These are phyloP conservation scores for Cephalopholis sonnerati DNA, from an alignment of 2,113 vertebrate species.

Conservation along the genomic window DNA sequence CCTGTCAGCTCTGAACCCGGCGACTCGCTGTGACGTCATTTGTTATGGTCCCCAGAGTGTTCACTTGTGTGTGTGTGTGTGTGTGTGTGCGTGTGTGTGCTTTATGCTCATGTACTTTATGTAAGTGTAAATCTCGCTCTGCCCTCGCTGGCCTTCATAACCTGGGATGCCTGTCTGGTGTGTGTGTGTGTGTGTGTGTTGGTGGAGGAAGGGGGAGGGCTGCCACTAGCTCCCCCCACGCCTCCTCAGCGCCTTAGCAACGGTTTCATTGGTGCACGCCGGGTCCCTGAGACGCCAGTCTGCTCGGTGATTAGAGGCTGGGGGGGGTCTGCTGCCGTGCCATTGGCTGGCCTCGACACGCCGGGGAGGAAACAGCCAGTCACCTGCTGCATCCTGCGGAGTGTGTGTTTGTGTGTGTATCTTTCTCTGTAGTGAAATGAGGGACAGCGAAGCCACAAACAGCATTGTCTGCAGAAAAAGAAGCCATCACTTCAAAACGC, in stretches of 20 bases:
- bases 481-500: slow-evolving; percentile 63
- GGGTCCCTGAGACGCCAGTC: slow-evolving; percentile 78
- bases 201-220: not conserved
- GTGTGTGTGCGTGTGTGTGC: not conserved
- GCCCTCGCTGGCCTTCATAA: slow-evolving; percentile 49
- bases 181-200: not conserved
- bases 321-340: slow-evolving; percentile 68
- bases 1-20: slow-evolving; percentile 54
- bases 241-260: slow-evolving; percentile 58
- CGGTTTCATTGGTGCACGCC: slow-evolving; percentile 72
- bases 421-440: slow-evolving; percentile 30
- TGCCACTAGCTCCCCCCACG: slow-evolving; percentile 46
- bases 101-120: slow-evolving; percentile 22
- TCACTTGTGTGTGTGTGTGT: slow-evolving; percentile 27
- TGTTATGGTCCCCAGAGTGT: slow-evolving; percentile 42
- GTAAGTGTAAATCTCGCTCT: slow-evolving; percentile 36
- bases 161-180: slow-evolving; percentile 69
- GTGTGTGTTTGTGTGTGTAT: slow-evolving; percentile 20
- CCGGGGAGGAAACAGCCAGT: slow-evolving; percentile 75
- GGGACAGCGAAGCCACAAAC: slow-evolving; percentile 74
- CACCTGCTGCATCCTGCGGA: slow-evolving; percentile 74
- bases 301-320: slow-evolving; percentile 83
- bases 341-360: slow-evolving; percentile 77
- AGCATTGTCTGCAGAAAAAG: slow-evolving; percentile 82
- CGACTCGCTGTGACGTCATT: slow-evolving; percentile 67